Conservation (phyloP, 1,140 invertebrate genomes). For the Sinonovacula constricta region DNA sequence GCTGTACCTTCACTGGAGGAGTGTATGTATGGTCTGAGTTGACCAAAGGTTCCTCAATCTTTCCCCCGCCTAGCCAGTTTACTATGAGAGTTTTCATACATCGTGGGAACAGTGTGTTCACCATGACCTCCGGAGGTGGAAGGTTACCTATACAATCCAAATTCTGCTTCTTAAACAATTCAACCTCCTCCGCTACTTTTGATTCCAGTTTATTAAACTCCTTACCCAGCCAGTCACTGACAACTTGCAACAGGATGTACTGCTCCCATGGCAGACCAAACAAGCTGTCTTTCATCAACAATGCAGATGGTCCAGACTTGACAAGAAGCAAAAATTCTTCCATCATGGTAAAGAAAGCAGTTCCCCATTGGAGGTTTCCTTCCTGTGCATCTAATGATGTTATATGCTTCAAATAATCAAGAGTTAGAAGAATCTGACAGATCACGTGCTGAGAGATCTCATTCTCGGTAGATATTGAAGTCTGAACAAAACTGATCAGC, state of each 20-base stretch:
- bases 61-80: conserved; percentile 58
- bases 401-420: conserved; percentile 25
- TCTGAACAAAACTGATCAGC: conserved; percentile 7
- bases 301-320: background rate
- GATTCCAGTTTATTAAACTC: conserved; percentile 54
- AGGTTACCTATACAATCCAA: conserved; percentile 63
- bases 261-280: conserved; percentile 51
- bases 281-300: background rate
- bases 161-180: conserved; percentile 63
- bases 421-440: background rate
- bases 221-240: conserved; percentile 64
- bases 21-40: conserved; percentile 49
- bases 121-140: conserved; percentile 58
- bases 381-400: background rate
- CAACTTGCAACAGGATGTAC: conserved; percentile 54
- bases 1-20: background rate
- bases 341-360: conserved; percentile 37
- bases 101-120: conserved; percentile 62
- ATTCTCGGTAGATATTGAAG: background rate
- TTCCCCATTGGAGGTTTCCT: background rate
- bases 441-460: conserved; percentile 1
- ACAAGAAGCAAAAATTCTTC: conserved; percentile 37
- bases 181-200: conserved; percentile 53
- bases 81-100: conserved; percentile 63
- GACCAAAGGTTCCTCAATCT: background rate